Conservation (phyloP, 2,113 vertebrate species). For the Regulus satrapa region DNA sequence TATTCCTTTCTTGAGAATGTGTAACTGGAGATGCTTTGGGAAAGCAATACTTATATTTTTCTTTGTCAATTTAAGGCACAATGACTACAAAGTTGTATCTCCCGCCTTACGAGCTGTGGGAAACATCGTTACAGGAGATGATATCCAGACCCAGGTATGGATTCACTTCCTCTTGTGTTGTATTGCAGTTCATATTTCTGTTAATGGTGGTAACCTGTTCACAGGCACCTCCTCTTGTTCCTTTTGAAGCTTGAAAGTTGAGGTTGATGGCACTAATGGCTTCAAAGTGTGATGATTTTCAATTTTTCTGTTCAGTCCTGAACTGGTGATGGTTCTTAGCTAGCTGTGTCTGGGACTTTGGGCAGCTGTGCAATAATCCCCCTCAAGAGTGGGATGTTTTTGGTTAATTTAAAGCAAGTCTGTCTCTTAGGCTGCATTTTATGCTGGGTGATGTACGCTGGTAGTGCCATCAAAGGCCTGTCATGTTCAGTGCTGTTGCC, state of each 20-base stretch:
- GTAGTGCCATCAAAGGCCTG: background rate
- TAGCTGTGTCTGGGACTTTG: background rate
- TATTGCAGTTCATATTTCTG: background rate
- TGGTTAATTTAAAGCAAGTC: background rate
- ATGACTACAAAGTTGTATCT: slow-evolving; percentile 96
- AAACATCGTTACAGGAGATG: slow-evolving; percentile 97
- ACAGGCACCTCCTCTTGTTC: background rate
- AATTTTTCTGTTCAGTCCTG: background rate
- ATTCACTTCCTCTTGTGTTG: background rate
- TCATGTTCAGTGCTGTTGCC: background rate
- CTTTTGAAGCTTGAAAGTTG: background rate
- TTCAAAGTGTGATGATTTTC: background rate
- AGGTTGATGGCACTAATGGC: background rate
- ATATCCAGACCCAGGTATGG: slow-evolving; percentile 94
- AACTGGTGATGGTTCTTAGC: background rate
- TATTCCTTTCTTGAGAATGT: background rate
- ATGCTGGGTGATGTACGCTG: background rate
- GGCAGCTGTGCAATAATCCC: background rate
- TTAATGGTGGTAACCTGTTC: background rate
- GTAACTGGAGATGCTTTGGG: background rate
- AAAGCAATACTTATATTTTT: background rate
- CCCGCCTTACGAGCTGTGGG: slow-evolving; percentile 94
- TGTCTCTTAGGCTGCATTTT: background rate
- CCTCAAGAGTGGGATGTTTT: background rate
- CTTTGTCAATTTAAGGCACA: slow-evolving; percentile 80